These are phyloP conservation scores for Ceratosolen solmsi DNA, from an alignment of 1,140 invertebrate genomes.

Conservation along the genomic window DNA sequence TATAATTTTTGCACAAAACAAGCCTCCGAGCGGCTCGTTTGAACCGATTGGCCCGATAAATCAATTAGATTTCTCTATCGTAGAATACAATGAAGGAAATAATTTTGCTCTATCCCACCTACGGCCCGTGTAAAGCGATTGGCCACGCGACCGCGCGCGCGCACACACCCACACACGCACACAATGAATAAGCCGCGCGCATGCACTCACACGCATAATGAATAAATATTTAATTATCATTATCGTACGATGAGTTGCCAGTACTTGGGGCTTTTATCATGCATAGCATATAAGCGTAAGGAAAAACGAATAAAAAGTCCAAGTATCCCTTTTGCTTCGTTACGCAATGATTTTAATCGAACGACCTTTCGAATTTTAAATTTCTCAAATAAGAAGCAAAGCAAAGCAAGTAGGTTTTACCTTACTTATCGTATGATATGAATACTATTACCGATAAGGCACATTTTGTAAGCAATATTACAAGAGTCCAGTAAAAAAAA, in stretches of 20 bases:
- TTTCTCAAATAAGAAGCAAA: background rate
- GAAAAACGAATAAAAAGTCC: too few species aligned
- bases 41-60: background rate
- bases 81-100: background rate
- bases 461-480: background rate
- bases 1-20: background rate
- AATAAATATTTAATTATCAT: background rate
- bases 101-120: background rate
- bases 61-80: background rate
- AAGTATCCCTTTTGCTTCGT: background rate
- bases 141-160: too few species aligned
- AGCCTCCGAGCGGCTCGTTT: background rate
- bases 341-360: background rate
- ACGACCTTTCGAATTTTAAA: background rate
- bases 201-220: too few species aligned
- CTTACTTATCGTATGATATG: background rate
- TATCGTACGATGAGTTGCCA: background rate
- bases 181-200: too few species aligned
- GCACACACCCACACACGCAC: too few species aligned
- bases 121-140: too few species aligned
- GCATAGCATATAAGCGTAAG: too few species aligned
- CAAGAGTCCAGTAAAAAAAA: too few species aligned
- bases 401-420: background rate
- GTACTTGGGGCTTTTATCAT: background rate
- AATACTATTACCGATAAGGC: background rate